Base-by-base conservation (phyloP, 1,140 invertebrate genomes). In the Zaprionus capensis region DNA sequence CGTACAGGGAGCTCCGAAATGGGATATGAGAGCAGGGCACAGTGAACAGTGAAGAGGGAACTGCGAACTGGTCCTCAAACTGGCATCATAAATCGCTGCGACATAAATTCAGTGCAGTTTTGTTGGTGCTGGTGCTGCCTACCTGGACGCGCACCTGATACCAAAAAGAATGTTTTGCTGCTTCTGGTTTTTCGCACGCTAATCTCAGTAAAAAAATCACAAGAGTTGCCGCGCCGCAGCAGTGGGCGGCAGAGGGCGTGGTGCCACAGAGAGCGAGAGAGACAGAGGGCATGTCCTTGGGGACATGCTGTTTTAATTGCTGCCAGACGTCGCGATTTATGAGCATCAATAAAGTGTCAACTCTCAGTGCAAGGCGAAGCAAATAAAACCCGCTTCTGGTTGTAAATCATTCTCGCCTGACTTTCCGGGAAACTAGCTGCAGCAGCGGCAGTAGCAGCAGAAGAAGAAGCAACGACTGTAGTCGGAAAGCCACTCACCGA, bases 121-220 rank as follows among this genome's bases (percentile, higher is more conserved):
- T 78, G 41, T 46, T 59, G 64, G 69, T 73, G 41, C 74, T 76
- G 31, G 58, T 64, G 62, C 44, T 46, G 49, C 61, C 68, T 80
- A 90, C 85, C 81, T 90, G 76, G 46, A 17, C 20, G 24, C 22
- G 51, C 85, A 90, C 82, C 85, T 88, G 85, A 90, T 70, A 78
- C 69, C 73, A 34, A 55, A 65, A 81, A n/a, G 41, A 51, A 72
- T 76, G 72, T 74, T 64, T 71, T 68, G 64, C 74, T 69, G 85
- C 74, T 88, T 65, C 75, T 74, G 71, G 71, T 73, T 82, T 80
- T 80, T 61, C 51, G 75, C 75, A 71, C 81, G 85, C 85, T 90
- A 90, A 90, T 90, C 85, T 90, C 58, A 78, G 85, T 82, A 90
- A 90, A 90, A 86, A 90, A 90, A 90, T 90, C 85, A 90, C 85